Evolutionary conservation across 2,888 invertebrate species (phyloP).

Genomic region (Mechanitis messenoides): DNA sequence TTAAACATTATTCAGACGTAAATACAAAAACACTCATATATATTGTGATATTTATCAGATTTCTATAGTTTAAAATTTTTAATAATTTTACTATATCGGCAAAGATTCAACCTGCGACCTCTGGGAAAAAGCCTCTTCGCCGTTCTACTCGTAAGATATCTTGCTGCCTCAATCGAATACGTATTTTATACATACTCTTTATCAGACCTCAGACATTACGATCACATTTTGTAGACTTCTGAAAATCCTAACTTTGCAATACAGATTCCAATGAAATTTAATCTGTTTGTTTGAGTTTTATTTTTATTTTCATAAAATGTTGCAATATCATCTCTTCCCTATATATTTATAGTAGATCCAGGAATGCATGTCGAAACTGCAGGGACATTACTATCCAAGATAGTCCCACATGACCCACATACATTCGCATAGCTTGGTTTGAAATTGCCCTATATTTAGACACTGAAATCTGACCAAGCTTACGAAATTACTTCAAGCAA

Average conservation of each 20-base stretch:
- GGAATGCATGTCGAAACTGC: slow-evolving; percentile 45
- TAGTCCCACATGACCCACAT: slow-evolving; percentile 55
- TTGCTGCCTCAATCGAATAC: too few relatives aligned
- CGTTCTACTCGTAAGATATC: too few relatives aligned
- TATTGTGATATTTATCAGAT: slow-evolving; percentile 3
- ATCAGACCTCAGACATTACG: too few relatives aligned
- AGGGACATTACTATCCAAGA: slow-evolving; percentile 59
- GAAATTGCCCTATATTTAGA: slow-evolving; percentile 66
- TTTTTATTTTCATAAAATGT: slow-evolving; percentile 21
- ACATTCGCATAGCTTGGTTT: slow-evolving; percentile 58
- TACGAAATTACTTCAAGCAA: slow-evolving; percentile 48
- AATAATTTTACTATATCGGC: too few relatives aligned
- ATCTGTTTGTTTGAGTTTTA: neutral
- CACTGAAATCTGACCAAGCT: slow-evolving; percentile 45
- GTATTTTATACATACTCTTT: too few relatives aligned
- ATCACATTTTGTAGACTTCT: too few relatives aligned
- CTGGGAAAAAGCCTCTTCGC: too few relatives aligned
- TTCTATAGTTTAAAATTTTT: slow-evolving; percentile 8
- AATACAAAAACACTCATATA: too few relatives aligned
- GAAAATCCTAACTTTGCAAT: too few relatives aligned
- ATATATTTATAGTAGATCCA: slow-evolving; percentile 36
- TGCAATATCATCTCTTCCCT: slow-evolving; percentile 35
- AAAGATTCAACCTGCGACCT: too few relatives aligned
- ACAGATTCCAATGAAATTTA: too few relatives aligned
- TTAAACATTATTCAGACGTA: too few relatives aligned